Percentiles rank a stretch among this genome's conserved stretches.
Evolutionary conservation across 2,888 invertebrate genomes (phyloP).

Genomic region (Eristalis pertinax): DNA sequence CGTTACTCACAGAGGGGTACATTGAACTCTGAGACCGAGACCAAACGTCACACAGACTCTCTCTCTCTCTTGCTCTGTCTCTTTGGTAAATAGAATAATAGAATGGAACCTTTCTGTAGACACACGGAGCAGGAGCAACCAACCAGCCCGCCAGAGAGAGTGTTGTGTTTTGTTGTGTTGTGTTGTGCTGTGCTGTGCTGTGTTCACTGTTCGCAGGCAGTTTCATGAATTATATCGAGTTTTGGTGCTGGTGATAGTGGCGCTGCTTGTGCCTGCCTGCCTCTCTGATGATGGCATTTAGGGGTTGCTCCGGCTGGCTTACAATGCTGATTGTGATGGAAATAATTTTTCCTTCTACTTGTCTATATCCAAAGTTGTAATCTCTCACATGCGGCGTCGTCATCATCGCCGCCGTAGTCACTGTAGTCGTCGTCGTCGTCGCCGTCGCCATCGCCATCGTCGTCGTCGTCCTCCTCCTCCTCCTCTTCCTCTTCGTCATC

Average conservation of each 20-base stretch:
- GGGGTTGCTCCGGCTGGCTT: conserved; percentile 45
- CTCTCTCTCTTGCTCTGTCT: conserved; percentile 16
- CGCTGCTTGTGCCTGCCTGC: conserved; percentile 18
- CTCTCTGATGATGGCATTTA: conserved; percentile 45
- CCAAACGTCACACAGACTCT: conserved; percentile 30
- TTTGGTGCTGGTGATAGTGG: conserved; percentile 36
- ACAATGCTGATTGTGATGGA: conserved; percentile 61
- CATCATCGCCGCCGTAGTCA: conserved; percentile 11
- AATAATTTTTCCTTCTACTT: conserved; percentile 50
- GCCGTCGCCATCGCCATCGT: background rate
- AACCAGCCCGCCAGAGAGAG: conserved; percentile 9
- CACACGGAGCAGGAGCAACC: conserved; percentile 18
- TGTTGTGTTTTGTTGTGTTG: conserved; percentile 21
- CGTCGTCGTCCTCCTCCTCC: background rate
- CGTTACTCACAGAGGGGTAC: conserved; percentile 62
- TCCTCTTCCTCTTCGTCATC: conserved; percentile 26
- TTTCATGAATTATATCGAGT: conserved; percentile 49
- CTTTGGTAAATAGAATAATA: conserved; percentile 61
- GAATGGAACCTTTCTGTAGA: conserved; percentile 68
- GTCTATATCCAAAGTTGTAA: conserved; percentile 61
- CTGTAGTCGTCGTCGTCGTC: background rate
- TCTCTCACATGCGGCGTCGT: conserved; percentile 53
- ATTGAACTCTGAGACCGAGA: conserved; percentile 63
- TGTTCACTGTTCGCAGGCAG: conserved; percentile 31
- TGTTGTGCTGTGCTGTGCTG: conserved; percentile 24